Evolutionary conservation across 2,888 invertebrate genomes (phyloP), one percentile per base, ranked within the genome.

Genomic region (Tillus elongatus): DNA sequence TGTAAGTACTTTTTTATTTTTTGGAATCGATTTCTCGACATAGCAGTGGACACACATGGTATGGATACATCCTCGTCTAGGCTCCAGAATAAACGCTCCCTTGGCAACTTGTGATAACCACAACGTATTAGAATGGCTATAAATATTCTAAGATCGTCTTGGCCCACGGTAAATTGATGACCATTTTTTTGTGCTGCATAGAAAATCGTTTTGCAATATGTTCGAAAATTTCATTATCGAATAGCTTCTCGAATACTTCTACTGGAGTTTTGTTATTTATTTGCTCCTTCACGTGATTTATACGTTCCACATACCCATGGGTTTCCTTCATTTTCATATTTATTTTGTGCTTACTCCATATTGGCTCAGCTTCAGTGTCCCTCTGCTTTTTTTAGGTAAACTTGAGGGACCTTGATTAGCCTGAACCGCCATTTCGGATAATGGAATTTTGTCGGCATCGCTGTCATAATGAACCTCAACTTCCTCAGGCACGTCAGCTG

Each of bases 1-100:
- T 40, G 40, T 9, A 40, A 4, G 15, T 37, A 31, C 26, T 28
- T 27, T 30, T 40, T 40, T 40, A 40, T 40, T 33, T 38, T 19
- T 9, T 27, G 24, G 3, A 46, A 51, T 36, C 49, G 44, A 40
- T 47, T 49, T 27, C 30, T 9, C 6, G 30, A 29, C 24, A 19
- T 19, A n/a, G 24, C 24, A 19, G 13, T 29, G 30, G 28, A 11
- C 15, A 32, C 15, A 10, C 8, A 11, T 12, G 31, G 13, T n/a
- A 31, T 15, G 6, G 4, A 8, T 8, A 37, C 13, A 13, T 37
- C 33, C 11, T 37, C 37, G 26, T 33, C 37, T 15, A 24, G 4
- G n/a, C 33, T 34, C 37, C 37, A 37, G 13, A 32, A 37, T 4
- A 13, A 15, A 3, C 32, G 31, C 11, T 37, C 32, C 13, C 37